Evolutionary conservation across 1,140 invertebrate species (phyloP), one percentile per base, ranked within the genome.

Genomic region (Cydia amplana): DNA sequence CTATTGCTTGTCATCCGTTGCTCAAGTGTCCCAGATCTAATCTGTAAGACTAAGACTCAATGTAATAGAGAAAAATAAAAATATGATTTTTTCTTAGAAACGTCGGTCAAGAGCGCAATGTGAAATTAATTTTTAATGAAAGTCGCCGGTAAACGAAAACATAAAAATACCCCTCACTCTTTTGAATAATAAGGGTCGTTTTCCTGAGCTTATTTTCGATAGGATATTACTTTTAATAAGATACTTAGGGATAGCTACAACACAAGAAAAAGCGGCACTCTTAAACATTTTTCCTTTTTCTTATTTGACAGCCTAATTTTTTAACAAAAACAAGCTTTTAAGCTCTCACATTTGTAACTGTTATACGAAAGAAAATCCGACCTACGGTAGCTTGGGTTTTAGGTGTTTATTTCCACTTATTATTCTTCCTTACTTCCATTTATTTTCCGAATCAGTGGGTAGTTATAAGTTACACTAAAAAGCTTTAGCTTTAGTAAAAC

Each of bases 181-280:
- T 70, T 70, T 70, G 16, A 70, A 70, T 70, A 70, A 36, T 67
- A 70, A 75, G 49, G 72, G 40, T 75, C 77, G 73, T 78, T 73
- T 75, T 75, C 63, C 77, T 46, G 64, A 80, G 76, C 73, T 63
- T 75, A 76, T 77, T 77, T 75, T 75, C 78, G 72, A 77, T 77
- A 80, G 79, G 43, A 75, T 75, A 80, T 80, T 80, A 80, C 79
- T 80, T 80, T 77, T 77, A 80, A 80, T 80, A 80, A 80, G 76
- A 77, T 80, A 77, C 76, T 76, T 67, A 63, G 73, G 73, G 46
- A 73, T 75, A 74, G 70, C 76, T 74, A 40, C 43, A 73, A 70
- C 72, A 65, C 67, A 77, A 74, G 78, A 79, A 76, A 73, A 72
- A 72, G 32, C 75, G 77, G 77, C 73, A 74, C 73, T 70, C 55